Evolutionary conservation across 2,113 vertebrate species (phyloP), one percentile per base, ranked within the genome.

Genomic region (Labeo rohita): DNA sequence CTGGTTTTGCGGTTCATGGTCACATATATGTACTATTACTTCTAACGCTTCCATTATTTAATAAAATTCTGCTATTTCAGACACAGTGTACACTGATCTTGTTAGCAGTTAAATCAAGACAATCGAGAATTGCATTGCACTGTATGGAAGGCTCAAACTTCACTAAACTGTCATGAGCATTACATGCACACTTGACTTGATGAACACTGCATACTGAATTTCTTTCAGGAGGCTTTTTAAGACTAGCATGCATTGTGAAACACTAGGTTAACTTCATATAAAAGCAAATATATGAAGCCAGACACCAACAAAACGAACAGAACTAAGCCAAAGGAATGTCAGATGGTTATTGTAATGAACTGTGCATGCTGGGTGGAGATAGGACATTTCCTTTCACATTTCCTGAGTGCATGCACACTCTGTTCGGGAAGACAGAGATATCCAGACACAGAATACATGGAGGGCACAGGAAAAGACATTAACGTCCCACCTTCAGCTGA

Each of bases 391-490:
- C 86, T 70, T 50, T 74, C 84, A 59, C 77, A 73, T 15, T 61
- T 52, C 79, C 50, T 77, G 63, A 50, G 66, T 83, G 80, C 73
- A 80, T 18, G 39, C 49, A 74, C 83, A 79, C 11, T n/a, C 79
- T 59, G 66, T 70, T 56, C 15, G 59, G n/a, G 73, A 68, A 80
- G 83, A 84, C 91, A 90, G 87, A 72, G 78, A 82, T 59, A 84
- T 80, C 61, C 47, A 78, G 72, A 80, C 84, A 73, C 83, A 92
- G 90, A 86, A 90, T 88, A 45, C 3, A 76, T 86, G 87, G 85
- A 81, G 83, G 87, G 88, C 82, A 89, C 89, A 89, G 83, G 23
- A 88, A 45, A 68, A 52, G 77, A 88, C 84, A 90, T 34, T 36
- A 18, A 9, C 5, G 1, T 45, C 49, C 54, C 9, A 78, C 73